Base-by-base conservation (phyloP, 2,888 invertebrate genomes). In the Limnephilus rhombicus region DNA sequence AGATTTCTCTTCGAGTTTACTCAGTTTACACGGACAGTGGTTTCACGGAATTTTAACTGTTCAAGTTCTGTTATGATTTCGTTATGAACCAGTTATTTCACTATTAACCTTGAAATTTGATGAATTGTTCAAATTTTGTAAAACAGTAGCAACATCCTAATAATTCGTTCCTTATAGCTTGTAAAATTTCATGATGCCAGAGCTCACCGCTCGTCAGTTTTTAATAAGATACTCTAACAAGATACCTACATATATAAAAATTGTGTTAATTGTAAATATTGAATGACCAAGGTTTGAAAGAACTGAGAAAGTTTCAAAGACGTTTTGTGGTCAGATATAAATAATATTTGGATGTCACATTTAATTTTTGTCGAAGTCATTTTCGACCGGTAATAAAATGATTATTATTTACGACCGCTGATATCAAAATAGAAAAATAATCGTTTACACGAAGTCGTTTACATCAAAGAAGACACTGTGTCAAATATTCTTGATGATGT, bases 391-490 rank as follows among this genome's bases (percentile, higher is more conserved):
- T 1, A 11, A 80, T 89, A 89, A 80, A 89, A 89, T 18, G 24
- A 41, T 80, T 89, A 80, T 89, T 89, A 89, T 89, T 89, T 89
- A 89, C 80, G 80, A 89, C 34, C 41, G n/a, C 5, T 12, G 13
- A 34, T 80, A 89, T 89, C 87, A 31, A 49, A 87, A 31, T 31
- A 31, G 80, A 80, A 89, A 34, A 68, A 34, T 80, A 37, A 89
- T 80, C 87, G 87, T 53, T 49, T 87, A 87, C 31, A 41, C 31
- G 87, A 87, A 68, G 31, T 41, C 15, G 13, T 87, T 49, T 31
- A 89, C 37, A 89, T 89, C 88, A 89, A 89, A 89, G 88, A 18
- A 80, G n/a, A 89, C 37, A 80, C 80, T 37, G 34, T 37, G 68
- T 68, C 68, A 68, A 89, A n/a, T 41, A 88, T 29, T 11, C 88